Percentiles rank a stretch among this genome's conserved stretches.
phyloP scores from a whole-genome alignment of 64 coral and sea anemone genomes.

The Cladopsammia gracilis region DNA sequence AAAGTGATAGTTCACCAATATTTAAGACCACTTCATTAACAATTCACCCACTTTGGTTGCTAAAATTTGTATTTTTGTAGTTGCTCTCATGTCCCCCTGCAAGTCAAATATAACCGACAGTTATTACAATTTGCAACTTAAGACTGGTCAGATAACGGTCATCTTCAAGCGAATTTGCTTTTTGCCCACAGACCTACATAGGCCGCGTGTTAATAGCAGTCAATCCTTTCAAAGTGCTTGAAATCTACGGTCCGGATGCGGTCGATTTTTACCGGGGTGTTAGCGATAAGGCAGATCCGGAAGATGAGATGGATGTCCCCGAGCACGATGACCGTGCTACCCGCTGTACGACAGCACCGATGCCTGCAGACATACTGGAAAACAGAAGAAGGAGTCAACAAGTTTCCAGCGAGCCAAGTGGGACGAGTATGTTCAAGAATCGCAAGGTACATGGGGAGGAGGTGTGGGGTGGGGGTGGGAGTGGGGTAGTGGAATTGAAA shows the following conservation, averaged over 20 bases:
- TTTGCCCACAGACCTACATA: slow-evolving; percentile 83
- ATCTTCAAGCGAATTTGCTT: not conserved
- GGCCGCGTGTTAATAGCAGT: slow-evolving; percentile 95
- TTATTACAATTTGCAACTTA: no score
- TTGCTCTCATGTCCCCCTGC: no score
- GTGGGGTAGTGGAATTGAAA: no score
- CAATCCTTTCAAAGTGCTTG: slow-evolving; percentile 88
- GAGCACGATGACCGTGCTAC: slow-evolving; percentile 72
- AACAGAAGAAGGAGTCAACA: not conserved
- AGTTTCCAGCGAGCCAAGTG: not conserved
- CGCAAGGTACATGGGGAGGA: not conserved
- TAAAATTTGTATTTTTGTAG: no score
- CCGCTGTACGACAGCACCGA: slow-evolving; percentile 75
- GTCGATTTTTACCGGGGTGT: slow-evolving; percentile 63
- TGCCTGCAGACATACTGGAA: slow-evolving; percentile 21
- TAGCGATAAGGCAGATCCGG: not conserved
- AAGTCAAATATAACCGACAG: no score
- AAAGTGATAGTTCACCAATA: no score
- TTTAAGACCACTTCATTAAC: no score
- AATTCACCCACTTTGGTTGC: no score
- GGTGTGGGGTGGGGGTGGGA: no score
- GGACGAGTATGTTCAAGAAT: not conserved
- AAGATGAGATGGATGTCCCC: slow-evolving; percentile 62
- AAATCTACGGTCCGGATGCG: slow-evolving; percentile 80
- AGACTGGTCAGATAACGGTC: no score